These are phyloP conservation scores for Leptopilina myrica DNA, from an alignment of 2,888 invertebrate genomes.

Conservation along the genomic window DNA sequence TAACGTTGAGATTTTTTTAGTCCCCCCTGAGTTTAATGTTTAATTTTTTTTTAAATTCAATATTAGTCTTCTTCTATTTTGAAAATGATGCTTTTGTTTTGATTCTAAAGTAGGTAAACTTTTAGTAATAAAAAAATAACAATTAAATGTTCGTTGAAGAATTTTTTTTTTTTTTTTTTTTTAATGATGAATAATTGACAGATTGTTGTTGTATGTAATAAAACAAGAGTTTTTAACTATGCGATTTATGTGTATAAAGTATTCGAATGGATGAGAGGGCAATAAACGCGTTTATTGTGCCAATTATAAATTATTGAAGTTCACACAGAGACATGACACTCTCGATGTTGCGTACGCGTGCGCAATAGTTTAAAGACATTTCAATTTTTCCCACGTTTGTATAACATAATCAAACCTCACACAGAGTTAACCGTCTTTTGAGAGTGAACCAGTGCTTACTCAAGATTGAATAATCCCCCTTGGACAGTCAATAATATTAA, in stretches of 20 bases:
- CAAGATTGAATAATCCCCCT: constrained; percentile 1
- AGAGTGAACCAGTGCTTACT: constrained; percentile 24
- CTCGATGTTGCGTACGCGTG: constrained; percentile 24
- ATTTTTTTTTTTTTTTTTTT: too few species aligned
- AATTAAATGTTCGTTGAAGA: too few species aligned
- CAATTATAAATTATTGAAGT: constrained; percentile 31
- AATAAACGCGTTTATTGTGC: constrained; percentile 33
- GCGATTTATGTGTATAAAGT: neutral
- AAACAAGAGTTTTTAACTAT: neutral
- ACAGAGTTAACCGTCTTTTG: constrained; percentile 21
- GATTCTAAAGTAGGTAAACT: too few species aligned
- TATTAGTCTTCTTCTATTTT: too few species aligned
- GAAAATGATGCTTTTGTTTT: too few species aligned
- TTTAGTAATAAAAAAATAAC: too few species aligned
- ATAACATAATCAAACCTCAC: constrained; percentile 20
- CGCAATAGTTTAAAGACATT: constrained; percentile 25
- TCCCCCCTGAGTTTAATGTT: too few species aligned
- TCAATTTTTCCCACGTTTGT: constrained; percentile 40
- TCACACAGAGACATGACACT: neutral
- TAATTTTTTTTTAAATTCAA: too few species aligned
- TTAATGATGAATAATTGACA: too few species aligned
- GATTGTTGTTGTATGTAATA: too few species aligned
- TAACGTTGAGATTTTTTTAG: too few species aligned
- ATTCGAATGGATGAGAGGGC: neutral
- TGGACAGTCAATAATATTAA: neutral